Evolutionary conservation across 2,797 vertebrate genomes (phyloP).

Genomic region (Helostoma temminkii): DNA sequence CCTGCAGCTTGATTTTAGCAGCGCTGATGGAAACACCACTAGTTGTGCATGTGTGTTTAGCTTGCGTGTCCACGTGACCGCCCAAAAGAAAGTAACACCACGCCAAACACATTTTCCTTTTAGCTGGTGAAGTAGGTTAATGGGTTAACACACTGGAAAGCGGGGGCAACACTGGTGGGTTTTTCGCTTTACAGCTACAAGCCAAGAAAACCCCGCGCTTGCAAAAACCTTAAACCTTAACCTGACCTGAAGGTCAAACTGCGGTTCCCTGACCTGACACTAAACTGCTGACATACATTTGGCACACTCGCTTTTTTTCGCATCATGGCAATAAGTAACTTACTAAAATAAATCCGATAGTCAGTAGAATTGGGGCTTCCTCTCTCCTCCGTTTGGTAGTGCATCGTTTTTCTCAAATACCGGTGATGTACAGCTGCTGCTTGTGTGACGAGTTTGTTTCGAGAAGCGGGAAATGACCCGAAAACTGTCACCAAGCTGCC

Average conservation of each 20-base stretch:
- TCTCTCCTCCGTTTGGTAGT: constrained; percentile 87
- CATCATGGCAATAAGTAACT: constrained; percentile 76
- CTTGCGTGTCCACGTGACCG: constrained; percentile 19
- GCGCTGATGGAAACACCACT: not conserved
- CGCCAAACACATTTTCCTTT: not conserved
- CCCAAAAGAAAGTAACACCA: constrained; percentile 32
- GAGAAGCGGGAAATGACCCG: constrained; percentile 32
- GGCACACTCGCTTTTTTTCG: not conserved
- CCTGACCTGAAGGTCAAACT: constrained; percentile 3
- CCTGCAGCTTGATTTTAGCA: not conserved
- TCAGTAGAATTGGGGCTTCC: constrained; percentile 85
- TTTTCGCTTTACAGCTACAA: not conserved
- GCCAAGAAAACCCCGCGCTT: fast-evolving
- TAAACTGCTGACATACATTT: no score
- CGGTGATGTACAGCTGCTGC: constrained; percentile 34
- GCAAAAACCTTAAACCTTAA: constrained; percentile 41
- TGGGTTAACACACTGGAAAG: not conserved
- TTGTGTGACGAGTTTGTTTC: constrained; percentile 59
- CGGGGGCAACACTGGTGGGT: fast-evolving
- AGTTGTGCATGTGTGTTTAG: not conserved
- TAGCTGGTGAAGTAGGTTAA: fast-evolving
- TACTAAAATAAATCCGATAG: constrained; percentile 95
- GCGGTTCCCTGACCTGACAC: no score
- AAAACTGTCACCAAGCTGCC: constrained; percentile 37
- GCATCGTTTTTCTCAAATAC: constrained; percentile 75